Conservation (phyloP, 2,113 vertebrate species). For the Oryzias javanicus region DNA sequence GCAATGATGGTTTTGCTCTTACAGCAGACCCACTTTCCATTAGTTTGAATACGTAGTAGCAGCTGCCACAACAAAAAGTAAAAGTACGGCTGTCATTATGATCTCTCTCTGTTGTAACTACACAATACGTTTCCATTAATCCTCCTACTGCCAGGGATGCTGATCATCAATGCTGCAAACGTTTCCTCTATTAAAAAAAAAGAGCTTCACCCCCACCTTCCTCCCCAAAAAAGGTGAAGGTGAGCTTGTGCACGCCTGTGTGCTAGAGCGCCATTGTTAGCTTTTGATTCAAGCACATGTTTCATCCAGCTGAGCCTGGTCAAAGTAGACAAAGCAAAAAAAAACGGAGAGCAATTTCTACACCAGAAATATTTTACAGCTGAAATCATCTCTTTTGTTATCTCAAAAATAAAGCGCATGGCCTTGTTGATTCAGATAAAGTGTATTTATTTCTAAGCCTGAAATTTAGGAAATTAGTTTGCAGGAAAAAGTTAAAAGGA, state of each 20-base stretch:
- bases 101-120: constrained; percentile 4
- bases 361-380: constrained; percentile 20
- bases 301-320: constrained; percentile 36
- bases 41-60: constrained; percentile 13
- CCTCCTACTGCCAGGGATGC: constrained; percentile 11
- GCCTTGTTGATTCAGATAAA: constrained; percentile 8
- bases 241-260: constrained; percentile 9
- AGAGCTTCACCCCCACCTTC: not conserved
- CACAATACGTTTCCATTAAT: constrained; percentile 28
- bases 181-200: constrained; percentile 9
- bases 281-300: constrained; percentile 27
- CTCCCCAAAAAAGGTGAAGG: constrained; percentile 28
- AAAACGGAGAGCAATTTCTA: constrained; percentile 39
- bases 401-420: constrained; percentile 2
- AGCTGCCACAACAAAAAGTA: not conserved
- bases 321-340: constrained; percentile 25
- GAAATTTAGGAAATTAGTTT: constrained; percentile 15
- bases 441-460: not conserved
- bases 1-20: not conserved
- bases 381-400: constrained; percentile 20
- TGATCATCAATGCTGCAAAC: constrained; percentile 9
- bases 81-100: not conserved
- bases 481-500: constrained; percentile 3
- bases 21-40: not conserved
- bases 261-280: constrained; percentile 16